These are phyloP conservation scores for Furcula furcula DNA, from an alignment of 2,888 invertebrate species.

Conservation along the genomic window DNA sequence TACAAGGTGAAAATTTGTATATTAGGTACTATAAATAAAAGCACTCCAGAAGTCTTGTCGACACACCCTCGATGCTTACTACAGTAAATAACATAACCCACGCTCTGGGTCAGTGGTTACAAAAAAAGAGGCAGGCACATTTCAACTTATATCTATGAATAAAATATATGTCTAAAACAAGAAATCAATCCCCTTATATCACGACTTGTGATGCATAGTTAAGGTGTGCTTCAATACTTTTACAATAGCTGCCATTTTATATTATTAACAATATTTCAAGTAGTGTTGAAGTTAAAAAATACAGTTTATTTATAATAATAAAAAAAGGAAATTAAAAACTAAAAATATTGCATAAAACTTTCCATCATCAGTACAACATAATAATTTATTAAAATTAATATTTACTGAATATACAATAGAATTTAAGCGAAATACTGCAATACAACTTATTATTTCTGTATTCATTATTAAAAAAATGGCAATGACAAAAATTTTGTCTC, in stretches of 20 bases:
- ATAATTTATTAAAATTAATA: conserved; percentile 62
- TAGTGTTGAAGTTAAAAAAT: conserved; percentile 19
- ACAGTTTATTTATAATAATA: conserved; percentile 26
- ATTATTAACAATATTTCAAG: conserved; percentile 23
- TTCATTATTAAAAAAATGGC: conserved; percentile 38
- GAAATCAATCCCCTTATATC: conserved; percentile 62
- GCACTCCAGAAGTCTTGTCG: conserved; percentile 40
- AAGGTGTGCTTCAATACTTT: conserved; percentile 32
- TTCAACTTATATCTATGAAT: conserved; percentile 53
- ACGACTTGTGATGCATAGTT: conserved; percentile 72
- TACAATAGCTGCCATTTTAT: conserved; percentile 48
- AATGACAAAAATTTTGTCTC: conserved; percentile 34
- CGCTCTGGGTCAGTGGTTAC: conserved; percentile 17
- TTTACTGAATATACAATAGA: conserved; percentile 71
- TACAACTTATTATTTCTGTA: conserved; percentile 23
- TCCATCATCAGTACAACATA: conserved; percentile 49
- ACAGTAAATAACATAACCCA: conserved; percentile 28
- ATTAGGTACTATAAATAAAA: conserved; percentile 51
- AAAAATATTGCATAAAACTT: conserved; percentile 65
- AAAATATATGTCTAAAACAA: conserved; percentile 56
- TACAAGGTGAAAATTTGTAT: conserved; percentile 69
- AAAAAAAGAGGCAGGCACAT: conserved; percentile 61
- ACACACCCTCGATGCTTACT: conserved; percentile 29
- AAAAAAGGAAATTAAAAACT: conserved; percentile 36
- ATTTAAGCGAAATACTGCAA: conserved; percentile 40